Conservation (phyloP, 2,797 vertebrate species). For the Discoglossus pictus region DNA sequence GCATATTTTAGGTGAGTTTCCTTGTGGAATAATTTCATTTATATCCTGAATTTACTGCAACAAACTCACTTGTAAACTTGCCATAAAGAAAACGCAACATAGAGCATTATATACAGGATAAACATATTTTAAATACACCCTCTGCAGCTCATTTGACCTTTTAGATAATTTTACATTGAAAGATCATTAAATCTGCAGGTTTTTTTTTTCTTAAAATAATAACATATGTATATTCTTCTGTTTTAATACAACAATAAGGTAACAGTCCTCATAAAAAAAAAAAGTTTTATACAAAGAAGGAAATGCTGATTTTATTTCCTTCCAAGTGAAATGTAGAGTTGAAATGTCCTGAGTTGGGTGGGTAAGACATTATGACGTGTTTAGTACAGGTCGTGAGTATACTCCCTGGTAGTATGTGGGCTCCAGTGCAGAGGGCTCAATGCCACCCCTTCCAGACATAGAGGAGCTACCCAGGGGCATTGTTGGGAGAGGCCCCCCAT, state of each 20-base stretch:
- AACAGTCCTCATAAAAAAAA: conserved; percentile 81
- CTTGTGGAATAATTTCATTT: conserved; percentile 56
- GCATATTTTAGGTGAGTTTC: conserved; percentile 55
- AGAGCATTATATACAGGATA: conserved; percentile 64
- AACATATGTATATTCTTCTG: conserved; percentile 64
- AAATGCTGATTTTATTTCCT: conserved; percentile 43
- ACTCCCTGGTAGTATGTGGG: conserved; percentile 97
- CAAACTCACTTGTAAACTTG: conserved; percentile 67
- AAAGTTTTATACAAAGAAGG: conserved; percentile 50
- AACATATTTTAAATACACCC: conserved; percentile 73
- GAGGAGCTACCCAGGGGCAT: conserved; percentile 75
- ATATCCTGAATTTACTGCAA: conserved; percentile 67
- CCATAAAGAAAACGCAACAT: conserved; percentile 57
- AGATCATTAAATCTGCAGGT: conserved; percentile 56
- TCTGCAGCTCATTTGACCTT: conserved; percentile 62
- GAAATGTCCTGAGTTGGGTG: too few relatives aligned
- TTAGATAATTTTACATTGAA: conserved; percentile 69
- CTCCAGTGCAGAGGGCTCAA: conserved; percentile 88
- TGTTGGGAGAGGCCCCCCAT: conserved; percentile 76
- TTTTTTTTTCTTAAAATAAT: conserved; percentile 56
- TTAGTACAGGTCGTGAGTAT: conserved; percentile 94
- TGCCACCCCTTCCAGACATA: conserved; percentile 78
- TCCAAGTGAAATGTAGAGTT: neutral
- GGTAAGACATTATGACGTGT: conserved; percentile 83
- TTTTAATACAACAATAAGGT: conserved; percentile 74